Evolutionary conservation across 2,113 vertebrate species (phyloP).

Genomic region (Notothenia rossii): DNA sequence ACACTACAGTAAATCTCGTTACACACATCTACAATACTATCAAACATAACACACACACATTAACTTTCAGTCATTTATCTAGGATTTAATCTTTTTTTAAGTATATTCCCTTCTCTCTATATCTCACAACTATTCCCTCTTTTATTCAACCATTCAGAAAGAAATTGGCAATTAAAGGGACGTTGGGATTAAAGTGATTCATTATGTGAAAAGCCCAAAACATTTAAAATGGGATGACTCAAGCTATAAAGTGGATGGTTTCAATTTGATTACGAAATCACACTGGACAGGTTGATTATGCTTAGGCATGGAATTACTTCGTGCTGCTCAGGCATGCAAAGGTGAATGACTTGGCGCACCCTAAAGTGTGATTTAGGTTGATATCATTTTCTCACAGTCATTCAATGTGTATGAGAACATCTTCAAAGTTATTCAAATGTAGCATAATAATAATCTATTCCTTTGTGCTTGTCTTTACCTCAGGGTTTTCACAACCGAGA

Average conservation of each 20-base stretch:
- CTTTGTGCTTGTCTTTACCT: not conserved
- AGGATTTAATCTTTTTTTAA: constrained; percentile 15
- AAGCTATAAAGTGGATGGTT: not conserved
- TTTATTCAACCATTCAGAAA: constrained; percentile 13
- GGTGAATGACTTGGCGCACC: not conserved
- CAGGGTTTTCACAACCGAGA: constrained; percentile 58
- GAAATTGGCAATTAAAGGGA: constrained; percentile 7
- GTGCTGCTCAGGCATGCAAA: constrained; percentile 13
- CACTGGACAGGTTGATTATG: not conserved
- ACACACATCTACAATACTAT: not conserved
- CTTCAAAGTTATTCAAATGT: not conserved
- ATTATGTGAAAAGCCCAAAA: constrained; percentile 4
- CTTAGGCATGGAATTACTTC: not conserved
- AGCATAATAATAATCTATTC: not conserved
- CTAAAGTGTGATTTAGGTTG: not conserved
- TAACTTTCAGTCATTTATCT: not conserved
- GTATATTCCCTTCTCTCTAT: not conserved
- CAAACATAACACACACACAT: not conserved
- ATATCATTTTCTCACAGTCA: not conserved
- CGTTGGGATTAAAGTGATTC: constrained; percentile 2
- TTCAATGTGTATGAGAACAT: not conserved
- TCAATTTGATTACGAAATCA: constrained; percentile 22
- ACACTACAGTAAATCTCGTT: not conserved
- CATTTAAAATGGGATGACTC: constrained; percentile 20
- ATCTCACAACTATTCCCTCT: not conserved